Conservation (phyloP, 2,888 invertebrate genomes). For the Himalopsyche kuldschensis region DNA sequence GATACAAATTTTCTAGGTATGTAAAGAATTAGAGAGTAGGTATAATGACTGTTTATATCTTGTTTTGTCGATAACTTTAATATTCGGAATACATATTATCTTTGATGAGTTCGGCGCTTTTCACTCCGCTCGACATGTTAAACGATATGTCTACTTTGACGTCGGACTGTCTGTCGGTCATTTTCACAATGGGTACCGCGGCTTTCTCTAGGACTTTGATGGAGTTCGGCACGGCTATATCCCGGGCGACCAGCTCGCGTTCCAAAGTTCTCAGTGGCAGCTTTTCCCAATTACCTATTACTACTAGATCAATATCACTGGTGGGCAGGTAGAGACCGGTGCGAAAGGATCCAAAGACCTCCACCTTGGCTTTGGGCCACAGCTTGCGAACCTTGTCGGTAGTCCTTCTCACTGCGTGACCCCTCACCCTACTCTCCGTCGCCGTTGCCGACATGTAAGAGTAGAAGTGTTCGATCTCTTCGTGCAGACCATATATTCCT, state of each 20-base stretch:
- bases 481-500: constrained; percentile 87
- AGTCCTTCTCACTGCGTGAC: constrained; percentile 87
- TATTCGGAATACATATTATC: constrained; percentile 91
- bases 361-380: constrained; percentile 93
- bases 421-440: constrained; percentile 87
- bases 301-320: constrained; percentile 73
- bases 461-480: constrained; percentile 97
- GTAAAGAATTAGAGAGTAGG: too few relatives aligned
- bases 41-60: too few relatives aligned
- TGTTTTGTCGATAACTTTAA: too few relatives aligned
- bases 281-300: constrained; percentile 84
- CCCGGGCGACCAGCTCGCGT: constrained; percentile 84
- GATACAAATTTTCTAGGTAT: too few relatives aligned
- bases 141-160: constrained; percentile 99
- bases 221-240: constrained; percentile 85
- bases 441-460: constrained; percentile 91
- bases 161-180: constrained; percentile 80
- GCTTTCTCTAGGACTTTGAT: constrained; percentile 98
- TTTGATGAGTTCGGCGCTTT: constrained; percentile 94
- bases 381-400: constrained; percentile 82
- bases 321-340: constrained; percentile 98
- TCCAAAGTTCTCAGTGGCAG: constrained; percentile 90
- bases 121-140: constrained; percentile 97
- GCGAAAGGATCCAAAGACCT: constrained; percentile 97
- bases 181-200: constrained; percentile 97